Conservation (phyloP, 2,888 invertebrate species). For the Thymelicus acteon region DNA sequence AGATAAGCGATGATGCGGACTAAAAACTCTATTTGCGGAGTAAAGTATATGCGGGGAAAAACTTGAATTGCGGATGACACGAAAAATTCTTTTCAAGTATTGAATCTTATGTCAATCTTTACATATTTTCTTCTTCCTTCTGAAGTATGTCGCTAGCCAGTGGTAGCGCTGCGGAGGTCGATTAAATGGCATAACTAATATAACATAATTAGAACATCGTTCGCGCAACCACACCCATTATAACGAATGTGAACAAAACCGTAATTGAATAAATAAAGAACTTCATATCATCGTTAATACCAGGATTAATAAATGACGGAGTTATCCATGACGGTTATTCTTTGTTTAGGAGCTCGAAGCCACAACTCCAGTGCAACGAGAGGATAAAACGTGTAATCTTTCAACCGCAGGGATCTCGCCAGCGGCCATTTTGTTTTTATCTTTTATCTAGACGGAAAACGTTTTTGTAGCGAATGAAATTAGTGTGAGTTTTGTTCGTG, state of each 20-base stretch:
- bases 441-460: constrained; percentile 12
- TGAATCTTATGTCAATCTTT: no score
- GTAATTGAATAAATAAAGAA: background rate
- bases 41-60: no score
- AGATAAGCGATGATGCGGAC: no score
- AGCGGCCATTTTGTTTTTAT: constrained; percentile 24
- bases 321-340: constrained; percentile 2
- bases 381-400: constrained; percentile 29
- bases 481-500: background rate
- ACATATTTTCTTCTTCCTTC: no score
- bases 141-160: no score
- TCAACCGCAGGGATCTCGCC: constrained; percentile 18
- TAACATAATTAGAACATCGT: no score
- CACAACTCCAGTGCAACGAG: constrained; percentile 4
- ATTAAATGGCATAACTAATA: no score
- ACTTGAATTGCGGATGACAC: no score
- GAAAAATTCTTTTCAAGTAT: no score
- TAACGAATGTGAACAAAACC: background rate
- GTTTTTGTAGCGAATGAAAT: constrained; percentile 4
- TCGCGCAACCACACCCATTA: no score
- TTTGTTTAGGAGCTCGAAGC: constrained; percentile 10
- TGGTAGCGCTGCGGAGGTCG: no score
- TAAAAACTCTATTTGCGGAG: no score
- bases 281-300: background rate
- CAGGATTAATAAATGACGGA: background rate